Conservation (phyloP, 2,113 vertebrate genomes). For the Leuciscus idus region DNA sequence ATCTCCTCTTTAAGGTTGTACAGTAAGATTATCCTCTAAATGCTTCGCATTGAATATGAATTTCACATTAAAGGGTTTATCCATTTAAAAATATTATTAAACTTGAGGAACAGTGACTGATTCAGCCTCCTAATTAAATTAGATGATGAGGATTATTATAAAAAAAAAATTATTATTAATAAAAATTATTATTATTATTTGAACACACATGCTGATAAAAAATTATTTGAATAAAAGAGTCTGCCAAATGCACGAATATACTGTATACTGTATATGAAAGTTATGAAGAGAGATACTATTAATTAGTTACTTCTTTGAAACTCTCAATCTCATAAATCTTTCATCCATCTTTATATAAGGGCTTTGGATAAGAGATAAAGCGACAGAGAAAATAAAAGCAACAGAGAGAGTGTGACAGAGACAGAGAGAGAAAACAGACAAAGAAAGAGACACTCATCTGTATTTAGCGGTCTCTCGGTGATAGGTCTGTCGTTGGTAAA, state of each 20-base stretch:
- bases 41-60: slow-evolving; percentile 13
- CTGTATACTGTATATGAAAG: neutral
- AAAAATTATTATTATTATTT: neutral
- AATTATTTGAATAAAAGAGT: neutral
- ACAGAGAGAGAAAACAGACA: neutral
- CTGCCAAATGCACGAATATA: neutral
- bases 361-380: neutral
- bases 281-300: slow-evolving; percentile 6
- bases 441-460: slow-evolving; percentile 17
- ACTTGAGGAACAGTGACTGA: neutral
- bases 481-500: neutral
- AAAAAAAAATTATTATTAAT: neutral
- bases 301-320: slow-evolving; percentile 30
- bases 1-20: slow-evolving; percentile 37
- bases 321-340: slow-evolving; percentile 1
- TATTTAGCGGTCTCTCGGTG: neutral
- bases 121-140: neutral
- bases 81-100: neutral
- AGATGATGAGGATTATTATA: neutral
- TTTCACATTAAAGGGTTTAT: neutral
- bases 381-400: neutral
- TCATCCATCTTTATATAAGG: neutral
- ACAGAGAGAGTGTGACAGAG: neutral
- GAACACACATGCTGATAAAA: neutral
- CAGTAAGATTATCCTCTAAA: slow-evolving; percentile 48